Percentiles rank a stretch among this genome's conserved stretches.
Evolutionary conservation across 2,888 invertebrate genomes (phyloP).

Genomic region (Drosophila meridiana): DNA sequence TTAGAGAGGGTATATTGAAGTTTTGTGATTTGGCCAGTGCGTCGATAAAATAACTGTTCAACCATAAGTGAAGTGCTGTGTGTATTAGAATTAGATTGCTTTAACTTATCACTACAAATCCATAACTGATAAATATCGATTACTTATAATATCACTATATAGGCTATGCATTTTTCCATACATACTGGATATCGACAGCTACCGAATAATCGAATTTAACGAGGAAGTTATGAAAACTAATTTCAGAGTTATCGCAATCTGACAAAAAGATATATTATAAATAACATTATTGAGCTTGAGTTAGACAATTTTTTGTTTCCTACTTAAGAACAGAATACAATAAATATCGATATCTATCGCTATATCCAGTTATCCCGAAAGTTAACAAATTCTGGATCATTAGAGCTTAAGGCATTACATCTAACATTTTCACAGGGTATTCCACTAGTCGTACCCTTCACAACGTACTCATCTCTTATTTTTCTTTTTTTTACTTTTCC

Average conservation of each 20-base stretch:
- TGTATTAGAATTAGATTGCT: neutral
- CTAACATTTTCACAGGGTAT: neutral
- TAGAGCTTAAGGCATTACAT: neutral
- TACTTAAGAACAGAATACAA: neutral
- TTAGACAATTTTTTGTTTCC: no score
- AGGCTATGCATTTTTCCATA: no score
- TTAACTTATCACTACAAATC: neutral
- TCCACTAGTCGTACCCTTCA: neutral
- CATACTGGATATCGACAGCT: neutral
- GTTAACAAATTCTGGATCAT: neutral
- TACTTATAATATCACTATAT: neutral
- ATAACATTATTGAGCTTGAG: no score
- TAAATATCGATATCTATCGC: neutral
- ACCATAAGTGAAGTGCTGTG: neutral
- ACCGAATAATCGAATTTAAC: neutral
- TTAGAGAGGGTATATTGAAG: neutral
- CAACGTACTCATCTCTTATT: neutral
- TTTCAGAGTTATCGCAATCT: no score
- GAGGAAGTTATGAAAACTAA: no score
- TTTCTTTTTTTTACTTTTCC: neutral
- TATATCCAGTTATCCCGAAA: neutral
- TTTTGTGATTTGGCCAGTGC: neutral
- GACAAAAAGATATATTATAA: no score
- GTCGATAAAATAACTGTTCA: neutral
- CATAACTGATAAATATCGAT: neutral